Evolutionary conservation across 1,140 invertebrate genomes (phyloP).

Genomic region (Aphis gossypii): DNA sequence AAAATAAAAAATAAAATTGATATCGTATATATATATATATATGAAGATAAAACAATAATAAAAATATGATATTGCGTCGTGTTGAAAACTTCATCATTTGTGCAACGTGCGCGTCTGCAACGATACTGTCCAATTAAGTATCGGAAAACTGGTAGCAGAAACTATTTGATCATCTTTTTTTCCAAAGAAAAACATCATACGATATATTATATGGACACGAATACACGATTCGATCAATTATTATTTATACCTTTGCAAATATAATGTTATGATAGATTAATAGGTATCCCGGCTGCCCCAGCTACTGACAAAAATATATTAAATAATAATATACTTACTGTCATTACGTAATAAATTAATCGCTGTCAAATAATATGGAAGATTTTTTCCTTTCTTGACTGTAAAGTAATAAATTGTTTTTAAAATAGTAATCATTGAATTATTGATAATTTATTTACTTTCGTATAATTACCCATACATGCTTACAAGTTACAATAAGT

Average conservation of each 20-base stretch:
- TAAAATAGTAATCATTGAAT: not conserved
- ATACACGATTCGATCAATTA: not conserved
- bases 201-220: not conserved
- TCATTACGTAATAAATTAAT: not conserved
- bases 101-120: not conserved
- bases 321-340: not conserved
- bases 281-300: not conserved
- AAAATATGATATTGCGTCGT: not conserved
- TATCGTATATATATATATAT: not conserved
- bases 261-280: not conserved
- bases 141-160: not conserved
- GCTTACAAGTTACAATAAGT: not conserved
- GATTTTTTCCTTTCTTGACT: no score
- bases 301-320: not conserved
- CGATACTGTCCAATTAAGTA: not conserved
- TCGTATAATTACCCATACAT: not conserved
- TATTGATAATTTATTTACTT: not conserved
- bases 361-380: not conserved
- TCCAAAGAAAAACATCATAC: not conserved
- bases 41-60: not conserved
- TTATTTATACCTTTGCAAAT: not conserved
- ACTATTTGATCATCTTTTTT: not conserved
- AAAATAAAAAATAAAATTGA: not conserved
- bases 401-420: no score
- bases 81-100: conserved; percentile 20